Evolutionary conservation across 2,113 vertebrate genomes (phyloP).

Genomic region (Catharus minimus): DNA sequence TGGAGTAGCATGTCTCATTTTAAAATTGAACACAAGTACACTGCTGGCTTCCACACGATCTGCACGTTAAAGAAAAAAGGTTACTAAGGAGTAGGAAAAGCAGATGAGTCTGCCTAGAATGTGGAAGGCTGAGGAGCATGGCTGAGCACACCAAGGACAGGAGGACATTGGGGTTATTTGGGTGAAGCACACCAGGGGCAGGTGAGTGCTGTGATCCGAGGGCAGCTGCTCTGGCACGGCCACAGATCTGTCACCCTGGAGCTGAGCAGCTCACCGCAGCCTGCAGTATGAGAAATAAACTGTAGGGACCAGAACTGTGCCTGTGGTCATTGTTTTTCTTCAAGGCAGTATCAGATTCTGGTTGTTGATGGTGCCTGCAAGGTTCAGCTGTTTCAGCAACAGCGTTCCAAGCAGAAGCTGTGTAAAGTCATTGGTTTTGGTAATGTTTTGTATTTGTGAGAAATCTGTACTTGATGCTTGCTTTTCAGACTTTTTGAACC

Average conservation of each 20-base stretch:
- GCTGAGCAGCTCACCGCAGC: rapidly evolving
- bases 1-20: neutral
- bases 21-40: neutral
- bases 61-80: neutral
- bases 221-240: neutral
- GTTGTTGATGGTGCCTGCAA: too few species aligned
- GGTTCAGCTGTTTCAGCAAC: neutral
- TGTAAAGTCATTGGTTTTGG: neutral
- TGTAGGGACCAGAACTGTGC: rapidly evolving
- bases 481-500: neutral
- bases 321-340: rapidly evolving
- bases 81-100: neutral
- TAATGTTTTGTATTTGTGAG: neutral
- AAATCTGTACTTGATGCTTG: neutral
- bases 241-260: rapidly evolving
- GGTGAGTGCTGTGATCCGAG: neutral
- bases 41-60: rapidly evolving
- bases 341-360: too few species aligned
- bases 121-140: neutral
- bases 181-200: rapidly evolving
- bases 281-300: too few species aligned
- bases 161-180: neutral
- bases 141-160: neutral
- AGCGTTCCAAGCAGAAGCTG: neutral
- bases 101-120: neutral